Conservation (phyloP, 2,797 vertebrate species). For the Anas acuta region DNA sequence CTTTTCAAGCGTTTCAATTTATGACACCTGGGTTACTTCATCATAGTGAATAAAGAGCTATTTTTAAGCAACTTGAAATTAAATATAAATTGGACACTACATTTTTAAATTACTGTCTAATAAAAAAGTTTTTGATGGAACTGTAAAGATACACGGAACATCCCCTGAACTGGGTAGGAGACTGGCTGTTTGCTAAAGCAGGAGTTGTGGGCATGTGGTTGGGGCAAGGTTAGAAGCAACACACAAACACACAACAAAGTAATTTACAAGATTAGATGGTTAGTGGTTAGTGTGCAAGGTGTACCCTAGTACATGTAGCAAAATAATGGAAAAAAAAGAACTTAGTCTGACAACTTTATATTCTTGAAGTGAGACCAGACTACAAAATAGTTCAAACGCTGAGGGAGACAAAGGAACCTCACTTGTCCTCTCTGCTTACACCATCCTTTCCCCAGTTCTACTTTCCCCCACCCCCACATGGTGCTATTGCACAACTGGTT, state of each 20-base stretch:
- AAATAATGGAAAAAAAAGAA: constrained; percentile 9
- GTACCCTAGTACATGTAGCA: neutral
- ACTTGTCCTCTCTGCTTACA: neutral
- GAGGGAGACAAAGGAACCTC: neutral
- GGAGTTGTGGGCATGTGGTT: neutral
- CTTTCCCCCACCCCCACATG: neutral
- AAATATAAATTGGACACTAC: neutral
- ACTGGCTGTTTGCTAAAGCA: neutral
- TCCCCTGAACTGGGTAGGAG: neutral
- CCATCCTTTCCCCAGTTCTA: neutral
- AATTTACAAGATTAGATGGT: neutral
- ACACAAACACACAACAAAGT: neutral
- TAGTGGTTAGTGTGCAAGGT: neutral
- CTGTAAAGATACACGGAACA: neutral
- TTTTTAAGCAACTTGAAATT: constrained; percentile 3
- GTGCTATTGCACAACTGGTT: neutral
- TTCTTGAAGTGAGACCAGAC: neutral
- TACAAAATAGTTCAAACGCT: neutral
- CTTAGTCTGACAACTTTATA: neutral
- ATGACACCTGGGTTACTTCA: neutral
- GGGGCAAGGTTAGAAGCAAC: neutral
- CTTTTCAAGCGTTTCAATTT: constrained; percentile 22
- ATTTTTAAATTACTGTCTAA: neutral
- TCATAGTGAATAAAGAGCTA: neutral
- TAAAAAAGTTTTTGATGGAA: neutral